Evolutionary conservation across 1,140 invertebrate genomes (phyloP).

Genomic region (Zaprionus gabonicus): DNA sequence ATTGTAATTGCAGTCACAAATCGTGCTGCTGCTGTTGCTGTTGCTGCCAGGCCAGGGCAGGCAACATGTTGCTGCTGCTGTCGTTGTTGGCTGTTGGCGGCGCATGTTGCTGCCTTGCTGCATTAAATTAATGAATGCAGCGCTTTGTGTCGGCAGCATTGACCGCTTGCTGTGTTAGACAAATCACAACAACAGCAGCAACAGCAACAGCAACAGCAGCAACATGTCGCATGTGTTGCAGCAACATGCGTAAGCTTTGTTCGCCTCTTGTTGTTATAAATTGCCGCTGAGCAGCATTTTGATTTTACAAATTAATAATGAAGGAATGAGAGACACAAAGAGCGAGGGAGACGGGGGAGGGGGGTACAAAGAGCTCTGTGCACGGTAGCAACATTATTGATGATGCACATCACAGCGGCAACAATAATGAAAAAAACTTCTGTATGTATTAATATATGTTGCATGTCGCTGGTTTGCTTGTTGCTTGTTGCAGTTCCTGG

Average conservation of each 20-base stretch:
- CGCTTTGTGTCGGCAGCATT: conserved; percentile 63
- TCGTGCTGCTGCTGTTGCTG: conserved; percentile 58
- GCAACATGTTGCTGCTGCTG: conserved; percentile 25
- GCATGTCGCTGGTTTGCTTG: conserved; percentile 10
- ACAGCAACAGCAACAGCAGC: conserved; percentile 52
- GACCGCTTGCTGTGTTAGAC: conserved; percentile 83
- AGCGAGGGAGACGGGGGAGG: conserved; percentile 8
- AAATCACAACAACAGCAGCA: conserved; percentile 76
- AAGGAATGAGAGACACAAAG: conserved; percentile 10
- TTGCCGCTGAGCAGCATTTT: conserved; percentile 69
- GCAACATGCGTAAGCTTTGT: conserved; percentile 73
- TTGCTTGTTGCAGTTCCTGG: conserved; percentile 53
- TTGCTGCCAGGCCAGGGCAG: too few relatives aligned
- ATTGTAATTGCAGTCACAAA: conserved; percentile 83
- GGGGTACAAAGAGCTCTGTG: conserved; percentile 4
- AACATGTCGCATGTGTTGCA: conserved; percentile 52
- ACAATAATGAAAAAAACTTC: conserved; percentile 12
- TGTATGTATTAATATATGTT: conserved; percentile 16
- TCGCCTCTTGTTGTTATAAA: conserved; percentile 69
- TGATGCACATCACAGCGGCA: conserved; percentile 60
- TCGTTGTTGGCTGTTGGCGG: conserved; percentile 33
- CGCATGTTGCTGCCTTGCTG: conserved; percentile 17
- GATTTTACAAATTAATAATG: conserved; percentile 84
- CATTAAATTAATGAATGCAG: conserved; percentile 76
- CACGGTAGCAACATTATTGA: conserved; percentile 77